A percentile compares a stretch with the other conserved stretches of the same genome.
phyloP scores from a whole-genome alignment of 2,888 invertebrate genomes.

The Diarsia dahlii region DNA sequence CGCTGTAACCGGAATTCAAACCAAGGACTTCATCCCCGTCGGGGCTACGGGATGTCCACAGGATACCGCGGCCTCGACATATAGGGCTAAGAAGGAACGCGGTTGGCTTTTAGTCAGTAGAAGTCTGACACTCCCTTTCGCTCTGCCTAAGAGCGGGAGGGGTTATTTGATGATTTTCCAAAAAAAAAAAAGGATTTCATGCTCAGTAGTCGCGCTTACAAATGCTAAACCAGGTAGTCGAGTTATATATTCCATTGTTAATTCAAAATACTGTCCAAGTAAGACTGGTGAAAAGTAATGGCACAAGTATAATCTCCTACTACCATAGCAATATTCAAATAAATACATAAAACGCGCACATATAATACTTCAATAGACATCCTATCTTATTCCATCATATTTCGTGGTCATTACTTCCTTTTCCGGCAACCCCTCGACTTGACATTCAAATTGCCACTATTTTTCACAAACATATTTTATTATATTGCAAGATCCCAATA shows the following conservation, averaged over 20 bases:
- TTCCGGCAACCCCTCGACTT: slow-evolving; percentile 54
- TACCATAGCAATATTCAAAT: background rate
- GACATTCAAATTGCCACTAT: slow-evolving; percentile 70
- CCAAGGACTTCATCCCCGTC: too few relatives aligned
- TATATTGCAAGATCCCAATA: slow-evolving; percentile 77
- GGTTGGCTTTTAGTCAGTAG: too few relatives aligned
- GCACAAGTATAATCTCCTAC: background rate
- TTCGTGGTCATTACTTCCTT: slow-evolving; percentile 62
- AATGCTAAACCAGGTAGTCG: too few relatives aligned
- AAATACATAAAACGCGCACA: slow-evolving; percentile 29
- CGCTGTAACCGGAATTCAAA: too few relatives aligned
- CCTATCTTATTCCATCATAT: slow-evolving; percentile 49
- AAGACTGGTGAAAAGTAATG: background rate
- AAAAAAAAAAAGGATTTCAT: too few relatives aligned
- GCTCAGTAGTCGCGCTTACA: too few relatives aligned
- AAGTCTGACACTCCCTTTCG: too few relatives aligned
- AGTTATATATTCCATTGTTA: background rate
- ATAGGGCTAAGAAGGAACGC: too few relatives aligned
- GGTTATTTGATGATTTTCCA: too few relatives aligned
- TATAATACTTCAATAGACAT: slow-evolving; percentile 36
- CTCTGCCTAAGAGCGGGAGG: too few relatives aligned
- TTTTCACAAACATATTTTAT: slow-evolving; percentile 73
- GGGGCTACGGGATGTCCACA: too few relatives aligned
- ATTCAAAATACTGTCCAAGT: background rate
- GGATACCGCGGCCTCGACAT: too few relatives aligned